Evolutionary conservation across 2,797 vertebrate species (phyloP).

Genomic region (Xerus rutilus): DNA sequence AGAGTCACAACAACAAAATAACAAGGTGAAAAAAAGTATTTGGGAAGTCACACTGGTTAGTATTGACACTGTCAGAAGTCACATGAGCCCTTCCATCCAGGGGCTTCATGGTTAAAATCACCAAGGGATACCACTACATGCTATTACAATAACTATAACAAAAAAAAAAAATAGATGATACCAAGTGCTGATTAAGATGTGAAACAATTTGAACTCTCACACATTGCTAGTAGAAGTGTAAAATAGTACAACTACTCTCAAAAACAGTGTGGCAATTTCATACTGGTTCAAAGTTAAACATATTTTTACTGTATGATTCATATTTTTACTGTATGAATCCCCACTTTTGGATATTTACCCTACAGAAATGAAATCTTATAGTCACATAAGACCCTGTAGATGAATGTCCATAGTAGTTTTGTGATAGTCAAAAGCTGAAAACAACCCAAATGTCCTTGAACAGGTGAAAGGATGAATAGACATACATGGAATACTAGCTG

Average conservation of each 20-base stretch:
- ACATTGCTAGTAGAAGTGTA: neutral
- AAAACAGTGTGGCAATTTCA: neutral
- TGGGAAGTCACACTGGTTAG: neutral
- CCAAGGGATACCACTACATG: neutral
- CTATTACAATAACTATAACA: neutral
- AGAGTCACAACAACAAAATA: constrained; percentile 14
- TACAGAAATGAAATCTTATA: neutral
- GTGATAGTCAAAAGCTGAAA: neutral
- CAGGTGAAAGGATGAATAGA: neutral
- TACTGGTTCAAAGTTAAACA: neutral
- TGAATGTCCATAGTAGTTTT: neutral
- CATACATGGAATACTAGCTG: too few species aligned
- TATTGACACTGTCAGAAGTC: neutral
- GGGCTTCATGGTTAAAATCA: neutral
- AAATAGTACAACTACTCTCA: neutral
- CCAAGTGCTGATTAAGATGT: neutral
- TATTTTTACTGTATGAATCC: neutral
- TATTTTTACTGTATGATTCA: neutral
- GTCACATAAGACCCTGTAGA: neutral
- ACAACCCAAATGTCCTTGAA: neutral
- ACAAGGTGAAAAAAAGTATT: neutral
- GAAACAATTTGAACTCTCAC: neutral
- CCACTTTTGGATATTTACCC: neutral
- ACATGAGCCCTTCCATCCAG: neutral
- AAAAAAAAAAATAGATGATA: neutral